phyloP scores from a whole-genome alignment of 1,140 invertebrate genomes.

The Drosophila dunni region DNA sequence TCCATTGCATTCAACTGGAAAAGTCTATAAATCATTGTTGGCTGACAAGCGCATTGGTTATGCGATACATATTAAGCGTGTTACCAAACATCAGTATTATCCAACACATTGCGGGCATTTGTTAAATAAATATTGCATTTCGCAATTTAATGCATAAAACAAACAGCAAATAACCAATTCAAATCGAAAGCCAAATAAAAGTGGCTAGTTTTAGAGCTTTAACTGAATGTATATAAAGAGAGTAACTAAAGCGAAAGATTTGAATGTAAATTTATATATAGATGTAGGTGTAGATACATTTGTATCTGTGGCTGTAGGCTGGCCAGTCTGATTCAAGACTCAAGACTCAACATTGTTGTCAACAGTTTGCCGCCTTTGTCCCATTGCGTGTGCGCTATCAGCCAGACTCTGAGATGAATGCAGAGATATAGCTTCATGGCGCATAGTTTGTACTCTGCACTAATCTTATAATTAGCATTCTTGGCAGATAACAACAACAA shows the following conservation, averaged over 20 bases:
- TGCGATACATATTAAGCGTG: conserved; percentile 26
- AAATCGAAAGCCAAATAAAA: conserved; percentile 16
- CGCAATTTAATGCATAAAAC: conserved; percentile 19
- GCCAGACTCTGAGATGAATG: conserved; percentile 23
- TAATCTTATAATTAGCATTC: conserved; percentile 83
- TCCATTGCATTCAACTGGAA: conserved; percentile 2
- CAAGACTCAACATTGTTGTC: conserved; percentile 46
- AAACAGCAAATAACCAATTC: conserved; percentile 17
- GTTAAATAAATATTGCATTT: conserved; percentile 43
- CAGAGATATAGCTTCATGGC: conserved; percentile 33
- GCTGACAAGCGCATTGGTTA: conserved; percentile 25
- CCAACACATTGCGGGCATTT: conserved; percentile 38
- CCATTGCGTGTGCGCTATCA: conserved; percentile 69
- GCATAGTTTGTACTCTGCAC: conserved; percentile 62
- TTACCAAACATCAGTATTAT: conserved; percentile 39
- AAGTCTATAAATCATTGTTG: conserved; percentile 36
- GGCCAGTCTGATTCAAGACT: conserved; percentile 15
- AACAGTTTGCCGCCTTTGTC: conserved; percentile 55
- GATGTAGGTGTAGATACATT: conserved; percentile 6
- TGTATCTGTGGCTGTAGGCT: conserved; percentile 6
- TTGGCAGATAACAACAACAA: conserved; percentile 78
- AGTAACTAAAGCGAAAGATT: conserved; percentile 5
- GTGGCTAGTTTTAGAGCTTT: conserved; percentile 18
- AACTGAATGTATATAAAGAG: not conserved
- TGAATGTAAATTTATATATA: conserved; percentile 13